Conservation (phyloP, 2,888 invertebrate genomes). For the Lucinisca nassula region DNA sequence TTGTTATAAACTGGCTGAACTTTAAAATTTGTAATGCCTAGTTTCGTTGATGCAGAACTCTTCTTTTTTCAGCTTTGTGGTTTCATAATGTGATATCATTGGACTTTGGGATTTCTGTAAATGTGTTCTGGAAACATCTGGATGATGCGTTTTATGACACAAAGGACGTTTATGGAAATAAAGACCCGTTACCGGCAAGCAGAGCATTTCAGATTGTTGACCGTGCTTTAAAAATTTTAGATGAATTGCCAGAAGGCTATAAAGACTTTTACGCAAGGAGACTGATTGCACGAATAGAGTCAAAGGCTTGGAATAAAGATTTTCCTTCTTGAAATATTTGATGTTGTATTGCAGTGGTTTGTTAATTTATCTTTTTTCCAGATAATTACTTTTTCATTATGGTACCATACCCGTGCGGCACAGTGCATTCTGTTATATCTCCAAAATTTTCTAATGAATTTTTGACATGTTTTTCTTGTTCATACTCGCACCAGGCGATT, state of each 20-base stretch:
- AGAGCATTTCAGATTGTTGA: slow-evolving; percentile 88
- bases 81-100: slow-evolving; percentile 89
- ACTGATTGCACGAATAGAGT: slow-evolving; percentile 86
- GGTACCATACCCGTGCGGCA: too few species aligned
- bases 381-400: too few species aligned
- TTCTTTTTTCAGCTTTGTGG: slow-evolving; percentile 89
- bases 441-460: too few species aligned
- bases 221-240: slow-evolving; percentile 88
- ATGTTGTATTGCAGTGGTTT: too few species aligned
- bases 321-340: slow-evolving; percentile 47
- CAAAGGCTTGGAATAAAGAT: slow-evolving; percentile 68
- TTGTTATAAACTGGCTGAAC: too few species aligned
- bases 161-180: slow-evolving; percentile 90
- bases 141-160: slow-evolving; percentile 88
- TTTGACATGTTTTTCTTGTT: too few species aligned
- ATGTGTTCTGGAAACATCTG: slow-evolving; percentile 90
- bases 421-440: too few species aligned
- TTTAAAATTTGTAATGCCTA: too few species aligned
- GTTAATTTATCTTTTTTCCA: too few species aligned
- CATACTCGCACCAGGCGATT: too few species aligned
- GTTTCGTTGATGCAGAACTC: too few species aligned
- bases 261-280: slow-evolving; percentile 89
- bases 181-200: slow-evolving; percentile 89
- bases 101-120: slow-evolving; percentile 89
- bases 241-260: slow-evolving; percentile 88